Conservation (phyloP, 2,888 invertebrate genomes). For the Harpalus rubripes region DNA sequence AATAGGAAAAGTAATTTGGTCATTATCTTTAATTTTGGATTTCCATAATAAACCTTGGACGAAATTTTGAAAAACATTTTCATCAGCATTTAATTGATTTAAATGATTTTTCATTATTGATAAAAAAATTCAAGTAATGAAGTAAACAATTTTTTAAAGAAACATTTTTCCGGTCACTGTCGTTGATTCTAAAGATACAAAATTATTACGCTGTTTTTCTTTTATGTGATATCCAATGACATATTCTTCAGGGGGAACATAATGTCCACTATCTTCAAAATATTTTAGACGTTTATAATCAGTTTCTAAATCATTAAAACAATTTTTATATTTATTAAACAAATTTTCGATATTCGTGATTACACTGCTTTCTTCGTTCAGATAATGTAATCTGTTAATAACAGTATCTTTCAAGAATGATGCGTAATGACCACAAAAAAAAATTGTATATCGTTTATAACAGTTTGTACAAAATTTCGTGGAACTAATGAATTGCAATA, state of each 20-base stretch:
- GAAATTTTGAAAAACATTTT: constrained; percentile 23
- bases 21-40: no score
- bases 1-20: no score
- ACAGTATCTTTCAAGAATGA: no score
- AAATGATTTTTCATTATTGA: background rate
- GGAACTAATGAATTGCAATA: constrained; percentile 8
- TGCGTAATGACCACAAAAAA: no score
- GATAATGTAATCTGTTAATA: no score
- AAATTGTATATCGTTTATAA: background rate
- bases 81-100: constrained; percentile 6
- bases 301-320: no score
- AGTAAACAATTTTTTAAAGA: no score
- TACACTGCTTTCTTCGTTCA: no score
- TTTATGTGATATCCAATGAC: background rate
- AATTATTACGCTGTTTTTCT: background rate
- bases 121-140: background rate
- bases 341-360: background rate
- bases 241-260: constrained; percentile 8
- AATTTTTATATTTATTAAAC: background rate
- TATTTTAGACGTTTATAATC: constrained; percentile 11
- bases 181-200: no score
- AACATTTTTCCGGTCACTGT: no score
- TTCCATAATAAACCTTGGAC: constrained; percentile 5
- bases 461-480: constrained; percentile 21
- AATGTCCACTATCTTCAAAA: background rate